Percentiles rank a stretch among this genome's conserved stretches.
These are phyloP conservation scores for Chitala chitala DNA, from an alignment of 2,113 vertebrate genomes.

Conservation along the genomic window DNA sequence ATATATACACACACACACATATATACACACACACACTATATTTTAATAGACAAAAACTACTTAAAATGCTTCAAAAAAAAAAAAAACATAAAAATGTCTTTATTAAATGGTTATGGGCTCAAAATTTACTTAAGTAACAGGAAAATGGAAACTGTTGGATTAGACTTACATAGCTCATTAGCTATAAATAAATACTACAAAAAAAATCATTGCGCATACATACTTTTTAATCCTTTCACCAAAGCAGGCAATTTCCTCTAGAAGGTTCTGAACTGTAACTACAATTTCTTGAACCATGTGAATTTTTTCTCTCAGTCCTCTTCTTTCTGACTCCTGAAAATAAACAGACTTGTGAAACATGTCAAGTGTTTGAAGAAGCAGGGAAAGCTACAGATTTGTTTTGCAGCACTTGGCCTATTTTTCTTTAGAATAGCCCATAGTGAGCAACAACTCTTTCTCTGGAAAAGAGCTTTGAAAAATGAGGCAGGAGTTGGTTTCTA, in stretches of 20 bases:
- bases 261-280: constrained; percentile 79
- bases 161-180: too few relatives aligned
- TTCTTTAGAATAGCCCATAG: neutral
- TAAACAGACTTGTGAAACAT: constrained; percentile 4
- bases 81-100: too few relatives aligned
- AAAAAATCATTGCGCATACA: constrained; percentile 37
- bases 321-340: constrained; percentile 83
- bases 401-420: neutral
- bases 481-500: neutral
- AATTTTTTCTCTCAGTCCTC: constrained; percentile 85
- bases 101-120: too few relatives aligned
- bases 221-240: constrained; percentile 97
- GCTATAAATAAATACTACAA: neutral
- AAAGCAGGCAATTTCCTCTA: constrained; percentile 81
- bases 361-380: neutral
- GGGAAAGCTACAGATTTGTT: neutral
- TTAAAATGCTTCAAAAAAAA: too few relatives aligned
- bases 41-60: too few relatives aligned
- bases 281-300: constrained; percentile 95
- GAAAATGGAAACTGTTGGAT: too few relatives aligned
- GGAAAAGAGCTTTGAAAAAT: neutral
- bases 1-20: too few relatives aligned
- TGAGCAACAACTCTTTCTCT: neutral
- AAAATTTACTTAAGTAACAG: too few relatives aligned
- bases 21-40: too few relatives aligned